Percentiles rank a stretch among this genome's conserved stretches.
These are phyloP conservation scores for Clarias platycephalus DNA, from an alignment of 2,797 vertebrate species.

Conservation along the genomic window DNA sequence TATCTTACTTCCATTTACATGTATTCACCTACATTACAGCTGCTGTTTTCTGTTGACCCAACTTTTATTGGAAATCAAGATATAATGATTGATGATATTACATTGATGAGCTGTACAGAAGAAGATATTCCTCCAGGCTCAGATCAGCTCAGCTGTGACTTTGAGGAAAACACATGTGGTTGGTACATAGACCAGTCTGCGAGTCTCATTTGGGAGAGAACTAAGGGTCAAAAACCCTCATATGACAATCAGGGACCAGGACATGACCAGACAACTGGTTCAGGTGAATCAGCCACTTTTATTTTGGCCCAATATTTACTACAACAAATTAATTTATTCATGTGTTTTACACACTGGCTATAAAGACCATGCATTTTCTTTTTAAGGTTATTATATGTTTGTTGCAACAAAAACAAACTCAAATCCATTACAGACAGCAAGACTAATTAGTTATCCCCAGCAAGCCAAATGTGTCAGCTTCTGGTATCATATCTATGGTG, in stretches of 20 bases:
- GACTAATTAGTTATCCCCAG: slow-evolving; percentile 70
- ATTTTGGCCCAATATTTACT: not conserved
- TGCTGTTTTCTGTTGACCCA: slow-evolving; percentile 55
- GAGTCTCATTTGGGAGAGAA: slow-evolving; percentile 64
- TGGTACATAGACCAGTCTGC: slow-evolving; percentile 72
- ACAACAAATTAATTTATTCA: not conserved
- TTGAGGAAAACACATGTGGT: slow-evolving; percentile 70
- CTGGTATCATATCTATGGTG: slow-evolving; percentile 75
- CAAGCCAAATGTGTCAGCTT: slow-evolving; percentile 72
- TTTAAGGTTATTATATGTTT: slow-evolving; percentile 68
- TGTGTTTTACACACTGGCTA: not conserved
- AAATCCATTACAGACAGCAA: slow-evolving; percentile 60
- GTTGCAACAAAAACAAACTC: slow-evolving; percentile 11
- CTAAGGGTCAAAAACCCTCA: not conserved
- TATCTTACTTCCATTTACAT: not conserved
- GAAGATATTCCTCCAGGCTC: slow-evolving; percentile 67
- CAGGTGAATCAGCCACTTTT: slow-evolving; percentile 55
- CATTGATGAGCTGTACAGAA: slow-evolving; percentile 66
- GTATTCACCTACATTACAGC: slow-evolving; percentile 62
- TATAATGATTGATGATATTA: slow-evolving; percentile 73
- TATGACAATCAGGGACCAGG: not conserved
- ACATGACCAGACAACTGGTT: slow-evolving; percentile 62
- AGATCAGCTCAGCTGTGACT: slow-evolving; percentile 72
- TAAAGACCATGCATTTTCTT: not conserved
- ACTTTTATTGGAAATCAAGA: not conserved